phyloP scores from a whole-genome alignment of 2,797 vertebrate species.

The Myiothlypis coronata region DNA sequence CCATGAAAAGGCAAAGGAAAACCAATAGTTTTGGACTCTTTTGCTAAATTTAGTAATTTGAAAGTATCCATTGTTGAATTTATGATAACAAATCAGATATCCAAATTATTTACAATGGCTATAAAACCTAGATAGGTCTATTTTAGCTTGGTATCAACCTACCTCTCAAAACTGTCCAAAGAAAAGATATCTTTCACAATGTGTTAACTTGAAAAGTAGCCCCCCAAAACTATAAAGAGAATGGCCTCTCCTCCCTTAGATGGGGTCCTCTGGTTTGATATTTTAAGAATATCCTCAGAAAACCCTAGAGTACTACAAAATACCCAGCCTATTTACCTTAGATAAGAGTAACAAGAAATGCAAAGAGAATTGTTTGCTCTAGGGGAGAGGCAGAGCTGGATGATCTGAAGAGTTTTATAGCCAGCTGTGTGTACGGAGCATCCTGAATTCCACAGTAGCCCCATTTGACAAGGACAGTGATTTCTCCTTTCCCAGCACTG shows the following conservation, averaged over 20 bases:
- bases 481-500: neutral
- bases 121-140: neutral
- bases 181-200: neutral
- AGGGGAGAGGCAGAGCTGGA: slow-evolving; percentile 29
- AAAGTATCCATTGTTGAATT: neutral
- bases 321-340: slow-evolving; percentile 43
- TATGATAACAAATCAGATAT: neutral
- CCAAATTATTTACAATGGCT: neutral
- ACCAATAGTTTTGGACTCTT: neutral
- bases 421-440: neutral
- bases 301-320: neutral
- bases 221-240: neutral
- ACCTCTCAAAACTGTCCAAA: neutral
- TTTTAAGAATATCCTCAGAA: slow-evolving; percentile 37
- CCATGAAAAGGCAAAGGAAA: neutral
- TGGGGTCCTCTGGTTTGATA: neutral
- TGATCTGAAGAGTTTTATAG: slow-evolving; percentile 47
- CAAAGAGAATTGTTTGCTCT: slow-evolving; percentile 58
- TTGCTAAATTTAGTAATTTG: neutral
- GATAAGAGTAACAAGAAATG: slow-evolving; percentile 61
- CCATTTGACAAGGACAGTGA: neutral
- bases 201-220: neutral
- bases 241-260: neutral
- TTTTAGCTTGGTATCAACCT: neutral
- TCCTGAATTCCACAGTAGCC: slow-evolving; percentile 47